These are phyloP conservation scores for Dromiciops gliroides DNA, from an alignment of 2,113 vertebrate species.

Conservation along the genomic window DNA sequence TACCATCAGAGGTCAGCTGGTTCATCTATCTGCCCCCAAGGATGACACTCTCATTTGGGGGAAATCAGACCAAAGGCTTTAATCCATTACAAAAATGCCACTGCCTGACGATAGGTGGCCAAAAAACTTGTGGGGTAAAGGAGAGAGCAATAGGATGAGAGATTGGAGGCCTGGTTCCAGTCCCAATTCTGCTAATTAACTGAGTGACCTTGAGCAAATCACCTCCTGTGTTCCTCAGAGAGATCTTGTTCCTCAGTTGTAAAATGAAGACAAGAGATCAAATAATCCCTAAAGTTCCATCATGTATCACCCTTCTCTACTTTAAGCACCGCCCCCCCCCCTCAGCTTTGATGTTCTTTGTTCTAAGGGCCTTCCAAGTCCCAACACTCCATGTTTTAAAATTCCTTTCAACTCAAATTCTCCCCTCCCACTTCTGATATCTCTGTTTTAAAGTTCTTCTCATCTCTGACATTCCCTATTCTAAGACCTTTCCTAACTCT, in stretches of 20 bases:
- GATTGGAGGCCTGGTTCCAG: background rate
- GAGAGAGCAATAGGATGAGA: background rate
- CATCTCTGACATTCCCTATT: background rate
- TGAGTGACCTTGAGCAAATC: background rate
- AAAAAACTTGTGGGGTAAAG: background rate
- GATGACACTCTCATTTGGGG: background rate
- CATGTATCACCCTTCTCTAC: background rate
- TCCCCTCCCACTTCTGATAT: background rate
- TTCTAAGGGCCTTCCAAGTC: background rate
- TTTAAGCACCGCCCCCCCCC: background rate
- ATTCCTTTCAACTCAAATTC: background rate
- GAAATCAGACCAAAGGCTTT: background rate
- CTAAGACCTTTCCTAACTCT: background rate
- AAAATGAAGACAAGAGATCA: background rate
- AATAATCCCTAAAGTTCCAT: background rate
- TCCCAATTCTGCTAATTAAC: background rate
- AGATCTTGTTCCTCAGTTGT: background rate
- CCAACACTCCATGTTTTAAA: background rate
- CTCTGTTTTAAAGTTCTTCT: background rate
- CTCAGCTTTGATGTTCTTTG: background rate
- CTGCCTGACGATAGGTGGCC: background rate
- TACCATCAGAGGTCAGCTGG: background rate
- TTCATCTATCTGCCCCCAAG: background rate
- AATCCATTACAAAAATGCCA: background rate
- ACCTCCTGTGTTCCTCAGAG: background rate